phyloP scores from a whole-genome alignment of 2,888 invertebrate genomes.

The Caenorhabditis drosophilae region DNA sequence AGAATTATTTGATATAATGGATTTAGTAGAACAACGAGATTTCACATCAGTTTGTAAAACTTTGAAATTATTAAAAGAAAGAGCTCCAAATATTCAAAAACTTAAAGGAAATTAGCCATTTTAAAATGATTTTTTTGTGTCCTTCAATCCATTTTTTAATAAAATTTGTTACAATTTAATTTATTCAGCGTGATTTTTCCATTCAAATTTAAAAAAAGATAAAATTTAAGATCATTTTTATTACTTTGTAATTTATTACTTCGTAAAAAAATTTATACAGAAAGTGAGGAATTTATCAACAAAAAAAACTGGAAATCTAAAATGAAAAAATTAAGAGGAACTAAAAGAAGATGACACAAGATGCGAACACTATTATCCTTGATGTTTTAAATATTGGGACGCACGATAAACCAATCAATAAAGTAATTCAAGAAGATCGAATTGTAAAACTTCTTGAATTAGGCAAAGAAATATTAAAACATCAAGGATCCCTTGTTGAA shows the following conservation, averaged over 20 bases:
- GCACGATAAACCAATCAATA: conserved; percentile 22
- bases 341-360: conserved; percentile 18
- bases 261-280: neutral
- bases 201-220: too few relatives aligned
- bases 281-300: too few relatives aligned
- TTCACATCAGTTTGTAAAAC: conserved; percentile 6
- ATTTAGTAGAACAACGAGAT: conserved; percentile 26
- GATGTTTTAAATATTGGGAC: conserved; percentile 27
- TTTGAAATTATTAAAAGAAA: conserved; percentile 4
- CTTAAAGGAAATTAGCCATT: neutral
- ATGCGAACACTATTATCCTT: conserved; percentile 27
- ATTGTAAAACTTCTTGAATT: conserved; percentile 17
- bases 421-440: conserved; percentile 25
- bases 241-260: neutral
- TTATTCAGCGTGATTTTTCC: too few relatives aligned
- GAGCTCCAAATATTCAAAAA: conserved; percentile 1
- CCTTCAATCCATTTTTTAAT: neutral
- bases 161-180: too few relatives aligned
- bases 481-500: conserved; percentile 48
- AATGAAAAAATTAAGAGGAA: conserved; percentile 5
- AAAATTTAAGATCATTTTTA: neutral
- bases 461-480: conserved; percentile 17
- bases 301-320: neutral
- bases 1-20: conserved; percentile 25
- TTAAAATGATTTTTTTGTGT: neutral